A percentile compares a stretch with the other conserved stretches of the same genome.
These are phyloP conservation scores for Synergus gifuensis DNA, from an alignment of 2,888 invertebrate genomes.

Conservation along the genomic window DNA sequence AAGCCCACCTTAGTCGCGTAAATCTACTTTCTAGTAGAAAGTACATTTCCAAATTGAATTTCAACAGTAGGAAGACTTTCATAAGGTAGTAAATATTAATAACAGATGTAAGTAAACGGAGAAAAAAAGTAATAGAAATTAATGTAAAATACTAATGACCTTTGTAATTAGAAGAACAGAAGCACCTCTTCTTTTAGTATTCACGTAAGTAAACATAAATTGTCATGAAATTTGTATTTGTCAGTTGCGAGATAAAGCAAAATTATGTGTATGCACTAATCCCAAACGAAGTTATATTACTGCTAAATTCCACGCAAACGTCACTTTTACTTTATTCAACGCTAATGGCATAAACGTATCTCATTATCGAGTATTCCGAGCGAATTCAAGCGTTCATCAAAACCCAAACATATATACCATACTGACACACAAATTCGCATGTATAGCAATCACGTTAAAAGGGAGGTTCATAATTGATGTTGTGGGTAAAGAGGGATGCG, in stretches of 20 bases:
- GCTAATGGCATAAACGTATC: conserved; percentile 16
- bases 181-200: too few species aligned
- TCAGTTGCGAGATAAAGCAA: background rate
- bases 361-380: background rate
- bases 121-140: too few species aligned
- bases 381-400: conserved; percentile 8
- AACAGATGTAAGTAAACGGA: too few species aligned
- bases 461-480: conserved; percentile 33
- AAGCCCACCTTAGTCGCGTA: background rate
- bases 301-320: background rate
- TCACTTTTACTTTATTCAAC: conserved; percentile 5
- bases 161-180: too few species aligned
- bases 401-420: conserved; percentile 1
- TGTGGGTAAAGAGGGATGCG: background rate
- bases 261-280: background rate
- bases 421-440: conserved; percentile 43
- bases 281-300: background rate
- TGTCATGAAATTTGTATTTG: background rate
- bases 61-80: background rate
- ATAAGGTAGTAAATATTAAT: too few species aligned
- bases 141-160: too few species aligned
- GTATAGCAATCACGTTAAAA: conserved; percentile 42
- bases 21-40: background rate
- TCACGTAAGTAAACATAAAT: background rate
- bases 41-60: background rate